Conservation (phyloP, 1,140 invertebrate genomes). For the Drosophila bocqueti region DNA sequence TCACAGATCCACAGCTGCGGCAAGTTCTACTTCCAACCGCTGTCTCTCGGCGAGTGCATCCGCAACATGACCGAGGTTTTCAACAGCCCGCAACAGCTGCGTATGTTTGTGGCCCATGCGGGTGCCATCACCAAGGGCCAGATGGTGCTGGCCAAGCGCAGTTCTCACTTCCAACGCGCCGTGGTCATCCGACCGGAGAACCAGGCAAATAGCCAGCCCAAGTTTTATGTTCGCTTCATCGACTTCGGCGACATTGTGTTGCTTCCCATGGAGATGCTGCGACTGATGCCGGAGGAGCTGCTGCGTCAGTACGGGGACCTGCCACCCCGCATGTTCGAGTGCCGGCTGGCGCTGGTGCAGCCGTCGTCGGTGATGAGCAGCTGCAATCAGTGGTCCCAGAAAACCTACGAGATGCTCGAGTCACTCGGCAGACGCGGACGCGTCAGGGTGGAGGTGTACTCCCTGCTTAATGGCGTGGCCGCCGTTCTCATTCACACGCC, state of each 20-base stretch:
- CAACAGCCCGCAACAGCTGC: conserved; percentile 51
- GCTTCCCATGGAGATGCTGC: conserved; percentile 59
- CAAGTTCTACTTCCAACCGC: conserved; percentile 80
- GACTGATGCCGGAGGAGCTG: conserved; percentile 45
- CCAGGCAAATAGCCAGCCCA: conserved; percentile 24
- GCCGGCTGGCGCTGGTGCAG: conserved; percentile 88
- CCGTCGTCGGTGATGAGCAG: conserved; percentile 87
- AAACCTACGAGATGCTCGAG: conserved; percentile 86
- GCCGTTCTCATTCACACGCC: conserved; percentile 86
- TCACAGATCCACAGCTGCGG: conserved; percentile 66
- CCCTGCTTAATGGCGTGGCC: conserved; percentile 90
- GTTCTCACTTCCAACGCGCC: conserved; percentile 61
- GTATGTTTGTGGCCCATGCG: conserved; percentile 18
- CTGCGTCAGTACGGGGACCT: conserved; percentile 52
- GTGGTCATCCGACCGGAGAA: conserved; percentile 57
- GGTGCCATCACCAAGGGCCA: conserved; percentile 61
- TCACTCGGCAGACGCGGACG: conserved; percentile 62
- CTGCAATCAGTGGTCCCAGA: conserved; percentile 87
- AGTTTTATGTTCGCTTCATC: conserved; percentile 89
- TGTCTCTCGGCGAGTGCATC: conserved; percentile 35
- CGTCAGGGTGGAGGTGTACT: conserved; percentile 88
- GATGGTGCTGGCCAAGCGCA: conserved; percentile 83
- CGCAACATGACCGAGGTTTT: conserved; percentile 59
- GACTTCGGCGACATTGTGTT: conserved; percentile 90
- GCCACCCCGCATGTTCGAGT: conserved; percentile 90